Percentiles rank a stretch among this genome's conserved stretches.
phyloP scores from a whole-genome alignment of 2,797 vertebrate species.

The Diplodus sargus region DNA sequence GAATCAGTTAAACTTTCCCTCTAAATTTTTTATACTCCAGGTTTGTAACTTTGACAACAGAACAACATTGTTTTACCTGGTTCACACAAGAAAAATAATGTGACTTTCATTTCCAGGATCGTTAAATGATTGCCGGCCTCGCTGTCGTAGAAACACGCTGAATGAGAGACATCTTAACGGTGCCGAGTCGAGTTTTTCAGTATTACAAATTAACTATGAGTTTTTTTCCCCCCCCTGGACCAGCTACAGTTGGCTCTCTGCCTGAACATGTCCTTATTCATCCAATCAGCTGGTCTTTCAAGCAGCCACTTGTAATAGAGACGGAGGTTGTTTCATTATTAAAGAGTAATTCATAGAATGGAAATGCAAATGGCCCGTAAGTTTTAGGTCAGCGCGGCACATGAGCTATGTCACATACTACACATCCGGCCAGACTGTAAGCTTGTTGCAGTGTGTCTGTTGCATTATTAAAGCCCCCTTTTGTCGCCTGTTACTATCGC shows the following conservation, averaged over 20 bases:
- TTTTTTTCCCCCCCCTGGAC: no score
- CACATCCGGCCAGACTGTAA: slow-evolving; percentile 1
- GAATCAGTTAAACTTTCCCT: background rate
- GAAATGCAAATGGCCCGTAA: slow-evolving; percentile 24
- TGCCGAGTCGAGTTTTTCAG: no score
- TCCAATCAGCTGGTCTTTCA: background rate
- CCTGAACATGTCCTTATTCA: background rate
- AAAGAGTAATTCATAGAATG: background rate
- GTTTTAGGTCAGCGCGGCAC: background rate
- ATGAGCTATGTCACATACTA: background rate
- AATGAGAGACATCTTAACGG: no score
- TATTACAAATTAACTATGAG: background rate
- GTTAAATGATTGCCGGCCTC: background rate
- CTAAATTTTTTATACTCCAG: background rate
- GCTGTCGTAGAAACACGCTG: background rate
- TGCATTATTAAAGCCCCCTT: slow-evolving; percentile 56
- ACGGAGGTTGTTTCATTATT: slow-evolving; percentile 17
- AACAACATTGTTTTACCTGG: no score
- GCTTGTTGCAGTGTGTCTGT: slow-evolving; percentile 29
- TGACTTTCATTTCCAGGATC: no score
- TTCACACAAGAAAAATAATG: background rate
- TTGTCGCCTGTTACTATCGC: slow-evolving; percentile 32
- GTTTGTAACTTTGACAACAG: background rate
- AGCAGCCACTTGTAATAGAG: background rate
- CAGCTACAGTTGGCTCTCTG: background rate